phyloP scores from a whole-genome alignment of 2,797 vertebrate genomes.

The Lates japonicus region DNA sequence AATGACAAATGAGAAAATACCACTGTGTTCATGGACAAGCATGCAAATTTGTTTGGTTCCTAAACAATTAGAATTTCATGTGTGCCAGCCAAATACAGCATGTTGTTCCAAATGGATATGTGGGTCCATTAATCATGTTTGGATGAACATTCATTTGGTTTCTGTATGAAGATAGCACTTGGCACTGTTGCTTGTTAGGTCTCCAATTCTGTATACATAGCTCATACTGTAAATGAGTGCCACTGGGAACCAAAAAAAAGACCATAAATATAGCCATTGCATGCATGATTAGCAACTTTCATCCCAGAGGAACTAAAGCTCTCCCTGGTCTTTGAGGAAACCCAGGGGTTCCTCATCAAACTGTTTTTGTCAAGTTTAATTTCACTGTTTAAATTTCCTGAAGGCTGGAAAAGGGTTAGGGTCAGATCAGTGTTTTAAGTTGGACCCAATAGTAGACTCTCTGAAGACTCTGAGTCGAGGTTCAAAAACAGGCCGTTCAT shows the following conservation, averaged over 20 bases:
- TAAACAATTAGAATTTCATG: slow-evolving; percentile 40
- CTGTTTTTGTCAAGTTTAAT: slow-evolving; percentile 2
- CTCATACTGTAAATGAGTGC: not conserved
- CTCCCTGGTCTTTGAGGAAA: not conserved
- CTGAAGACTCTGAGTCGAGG: too few species aligned
- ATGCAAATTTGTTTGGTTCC: slow-evolving; percentile 59
- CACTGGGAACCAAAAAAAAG: slow-evolving; percentile 3
- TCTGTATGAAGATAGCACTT: slow-evolving; percentile 19
- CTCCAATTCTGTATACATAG: slow-evolving; percentile 7
- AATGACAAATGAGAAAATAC: slow-evolving; percentile 52
- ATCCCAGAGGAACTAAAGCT: not conserved
- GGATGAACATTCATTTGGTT: slow-evolving; percentile 41
- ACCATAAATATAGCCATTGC: not conserved
- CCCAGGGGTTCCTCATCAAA: not conserved
- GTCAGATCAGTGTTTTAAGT: too few species aligned
- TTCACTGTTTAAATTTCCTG: slow-evolving; percentile 4
- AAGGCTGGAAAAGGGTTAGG: not conserved
- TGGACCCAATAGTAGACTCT: too few species aligned
- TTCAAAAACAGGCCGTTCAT: too few species aligned
- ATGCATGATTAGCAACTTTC: not conserved
- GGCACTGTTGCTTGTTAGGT: slow-evolving; percentile 25
- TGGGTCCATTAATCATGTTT: slow-evolving; percentile 47
- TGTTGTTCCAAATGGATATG: slow-evolving; percentile 47
- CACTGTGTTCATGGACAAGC: slow-evolving; percentile 34
- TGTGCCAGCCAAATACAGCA: slow-evolving; percentile 41